Conservation (phyloP, 2,113 vertebrate species). For the Barbus barbus region DNA sequence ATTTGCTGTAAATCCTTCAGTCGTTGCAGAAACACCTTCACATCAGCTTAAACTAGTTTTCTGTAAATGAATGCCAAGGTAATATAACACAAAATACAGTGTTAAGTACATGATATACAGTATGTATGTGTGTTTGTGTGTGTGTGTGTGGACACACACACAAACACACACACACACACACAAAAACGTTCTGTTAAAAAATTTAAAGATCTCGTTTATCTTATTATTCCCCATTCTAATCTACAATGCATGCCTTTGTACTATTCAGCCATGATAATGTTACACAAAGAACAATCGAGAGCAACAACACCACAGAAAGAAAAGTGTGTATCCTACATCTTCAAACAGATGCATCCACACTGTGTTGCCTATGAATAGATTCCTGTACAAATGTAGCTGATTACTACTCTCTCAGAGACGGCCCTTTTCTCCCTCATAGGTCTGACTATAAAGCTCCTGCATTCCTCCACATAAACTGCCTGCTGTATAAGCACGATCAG, state of each 20-base stretch:
- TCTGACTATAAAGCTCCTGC: not conserved
- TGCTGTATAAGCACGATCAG: not conserved
- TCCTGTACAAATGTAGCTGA: conserved; percentile 25
- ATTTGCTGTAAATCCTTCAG: not conserved
- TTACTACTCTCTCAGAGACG: not conserved
- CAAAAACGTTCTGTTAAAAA: not conserved
- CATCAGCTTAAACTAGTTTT: not conserved
- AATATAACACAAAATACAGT: no score
- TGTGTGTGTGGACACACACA: no score
- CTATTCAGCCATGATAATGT: not conserved
- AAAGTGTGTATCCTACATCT: not conserved
- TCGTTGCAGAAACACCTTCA: not conserved
- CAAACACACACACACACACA: no score
- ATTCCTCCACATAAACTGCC: conserved; percentile 12
- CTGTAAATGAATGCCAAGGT: not conserved
- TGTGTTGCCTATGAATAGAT: conserved; percentile 3
- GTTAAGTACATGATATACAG: no score
- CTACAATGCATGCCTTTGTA: not conserved
- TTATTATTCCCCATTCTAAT: not conserved
- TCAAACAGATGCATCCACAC: not conserved
- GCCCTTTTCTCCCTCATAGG: not conserved
- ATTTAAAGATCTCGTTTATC: not conserved
- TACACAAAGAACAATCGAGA: not conserved
- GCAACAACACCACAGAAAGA: not conserved
- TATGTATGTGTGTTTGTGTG: no score